Evolutionary conservation across 37 sponge, comb jelly and placozoan genomes (phyloP).

Genomic region (Aplysina aerophoba): DNA sequence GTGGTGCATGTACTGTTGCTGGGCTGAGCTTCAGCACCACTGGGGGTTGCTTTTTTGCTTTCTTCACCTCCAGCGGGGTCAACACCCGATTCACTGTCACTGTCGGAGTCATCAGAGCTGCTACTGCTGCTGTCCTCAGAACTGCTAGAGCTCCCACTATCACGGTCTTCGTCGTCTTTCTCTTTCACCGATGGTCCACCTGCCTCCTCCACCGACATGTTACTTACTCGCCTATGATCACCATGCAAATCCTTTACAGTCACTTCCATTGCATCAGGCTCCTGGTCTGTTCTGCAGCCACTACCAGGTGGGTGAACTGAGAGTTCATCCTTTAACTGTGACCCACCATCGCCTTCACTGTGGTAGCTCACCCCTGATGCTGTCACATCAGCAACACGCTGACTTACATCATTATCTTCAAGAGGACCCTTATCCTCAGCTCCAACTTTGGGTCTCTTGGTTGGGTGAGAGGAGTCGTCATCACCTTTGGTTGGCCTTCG

Average conservation of each 20-base stretch:
- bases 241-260: too few relatives aligned
- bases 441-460: background rate
- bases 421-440: background rate
- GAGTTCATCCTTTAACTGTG: too few relatives aligned
- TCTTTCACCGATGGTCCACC: conserved; percentile 4
- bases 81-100: conserved; percentile 5
- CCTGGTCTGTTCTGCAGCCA: too few relatives aligned
- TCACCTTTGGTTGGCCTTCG: conserved; percentile 8
- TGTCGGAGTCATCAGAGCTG: conserved; percentile 30
- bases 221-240: too few relatives aligned
- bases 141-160: conserved; percentile 10
- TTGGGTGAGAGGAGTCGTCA: conserved; percentile 2
- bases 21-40: too few relatives aligned
- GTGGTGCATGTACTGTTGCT: background rate
- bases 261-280: too few relatives aligned
- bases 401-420: too few relatives aligned
- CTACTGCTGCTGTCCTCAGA: conserved; percentile 43
- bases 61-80: background rate
- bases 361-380: too few relatives aligned
- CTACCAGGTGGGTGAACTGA: too few relatives aligned
- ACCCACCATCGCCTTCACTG: too few relatives aligned
- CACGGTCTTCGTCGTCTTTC: background rate
- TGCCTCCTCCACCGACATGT: too few relatives aligned
- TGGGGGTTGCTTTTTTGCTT: background rate
- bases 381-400: too few relatives aligned